phyloP scores from a whole-genome alignment of 2,888 invertebrate species.

The Marasmarcha lunaedactyla region DNA sequence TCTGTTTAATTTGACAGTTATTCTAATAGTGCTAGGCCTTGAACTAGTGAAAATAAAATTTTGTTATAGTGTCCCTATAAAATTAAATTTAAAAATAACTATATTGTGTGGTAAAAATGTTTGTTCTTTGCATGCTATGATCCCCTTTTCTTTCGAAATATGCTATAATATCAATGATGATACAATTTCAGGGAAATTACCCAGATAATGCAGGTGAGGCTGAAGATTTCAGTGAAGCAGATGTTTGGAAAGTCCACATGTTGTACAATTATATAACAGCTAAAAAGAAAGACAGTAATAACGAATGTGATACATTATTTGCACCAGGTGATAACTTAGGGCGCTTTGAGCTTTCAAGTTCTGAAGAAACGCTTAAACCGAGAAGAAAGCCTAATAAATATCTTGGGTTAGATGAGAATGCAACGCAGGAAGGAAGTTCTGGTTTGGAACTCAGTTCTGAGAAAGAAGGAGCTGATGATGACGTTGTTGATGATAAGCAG shows the following conservation, averaged over 20 bases:
- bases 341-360: constrained; percentile 7
- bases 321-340: constrained; percentile 15
- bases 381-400: constrained; percentile 29
- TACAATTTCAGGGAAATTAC: no score
- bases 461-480: constrained; percentile 1
- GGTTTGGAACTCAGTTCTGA: not conserved
- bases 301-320: constrained; percentile 35
- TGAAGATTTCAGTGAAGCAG: constrained; percentile 22
- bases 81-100: no score
- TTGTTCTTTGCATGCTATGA: no score
- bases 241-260: constrained; percentile 37
- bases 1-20: no score
- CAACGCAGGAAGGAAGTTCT: not conserved
- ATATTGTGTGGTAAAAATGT: no score
- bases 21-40: no score
- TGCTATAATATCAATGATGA: no score
- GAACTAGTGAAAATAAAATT: no score
- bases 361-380: constrained; percentile 15
- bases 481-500: no score
- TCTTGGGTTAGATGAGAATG: constrained; percentile 15
- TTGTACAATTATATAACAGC: constrained; percentile 33
- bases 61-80: no score
- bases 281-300: constrained; percentile 18
- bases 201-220: not conserved
- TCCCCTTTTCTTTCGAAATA: no score